phyloP scores from a whole-genome alignment of 2,113 vertebrate genomes.

The Mobula birostris region DNA sequence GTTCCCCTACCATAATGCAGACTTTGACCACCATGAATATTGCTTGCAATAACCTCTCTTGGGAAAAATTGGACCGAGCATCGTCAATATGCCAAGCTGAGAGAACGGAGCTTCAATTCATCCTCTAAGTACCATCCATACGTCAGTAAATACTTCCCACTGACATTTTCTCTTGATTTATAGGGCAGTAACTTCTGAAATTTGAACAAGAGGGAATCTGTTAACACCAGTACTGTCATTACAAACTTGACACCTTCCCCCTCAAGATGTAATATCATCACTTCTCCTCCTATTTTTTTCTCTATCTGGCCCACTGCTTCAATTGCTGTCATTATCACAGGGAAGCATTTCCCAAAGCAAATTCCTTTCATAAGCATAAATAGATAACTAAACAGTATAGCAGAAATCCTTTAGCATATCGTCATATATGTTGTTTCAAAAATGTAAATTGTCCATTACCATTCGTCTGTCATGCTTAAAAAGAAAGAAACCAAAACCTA shows the following conservation, averaged over 20 bases:
- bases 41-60: background rate
- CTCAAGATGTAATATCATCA: slow-evolving; percentile 35
- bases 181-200: slow-evolving; percentile 36
- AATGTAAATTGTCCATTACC: background rate
- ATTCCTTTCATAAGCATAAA: slow-evolving; percentile 34
- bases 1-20: slow-evolving; percentile 7
- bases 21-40: background rate
- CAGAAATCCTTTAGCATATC: slow-evolving; percentile 9
- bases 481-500: background rate
- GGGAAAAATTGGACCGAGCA: slow-evolving; percentile 29
- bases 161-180: slow-evolving; percentile 39
- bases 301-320: slow-evolving; percentile 30
- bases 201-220: slow-evolving; percentile 48
- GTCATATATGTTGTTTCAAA: slow-evolving; percentile 5
- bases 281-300: background rate
- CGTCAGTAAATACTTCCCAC: slow-evolving; percentile 40
- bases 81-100: slow-evolving; percentile 42
- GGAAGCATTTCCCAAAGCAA: slow-evolving; percentile 26
- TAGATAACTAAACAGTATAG: slow-evolving; percentile 26
- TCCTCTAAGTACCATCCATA: slow-evolving; percentile 42
- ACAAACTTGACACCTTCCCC: slow-evolving; percentile 34
- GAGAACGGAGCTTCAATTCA: slow-evolving; percentile 44
- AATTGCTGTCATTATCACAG: slow-evolving; percentile 28
- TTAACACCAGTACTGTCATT: slow-evolving; percentile 37
- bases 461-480: slow-evolving; percentile 18